phyloP scores from a whole-genome alignment of 2,797 vertebrate species.

The Alauda arvensis region DNA sequence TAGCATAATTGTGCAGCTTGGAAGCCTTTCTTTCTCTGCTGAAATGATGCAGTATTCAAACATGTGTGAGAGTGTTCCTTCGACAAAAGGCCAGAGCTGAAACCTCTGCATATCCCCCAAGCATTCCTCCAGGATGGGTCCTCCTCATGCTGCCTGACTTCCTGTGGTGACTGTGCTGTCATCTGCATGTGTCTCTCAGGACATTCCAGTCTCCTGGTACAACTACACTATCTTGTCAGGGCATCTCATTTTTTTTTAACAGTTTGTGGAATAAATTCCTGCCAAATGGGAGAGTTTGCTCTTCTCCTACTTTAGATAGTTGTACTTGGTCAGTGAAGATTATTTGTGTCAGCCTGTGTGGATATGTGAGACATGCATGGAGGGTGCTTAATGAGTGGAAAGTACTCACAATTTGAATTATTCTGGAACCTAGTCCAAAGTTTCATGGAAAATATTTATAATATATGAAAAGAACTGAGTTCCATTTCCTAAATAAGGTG shows the following conservation, averaged over 20 bases:
- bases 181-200: neutral
- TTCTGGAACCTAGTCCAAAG: neutral
- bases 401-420: neutral
- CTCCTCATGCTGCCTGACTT: neutral
- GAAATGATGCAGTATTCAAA: constrained; percentile 41
- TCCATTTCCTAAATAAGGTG: neutral
- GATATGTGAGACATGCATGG: no score
- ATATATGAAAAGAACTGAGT: neutral
- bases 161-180: rapidly evolving
- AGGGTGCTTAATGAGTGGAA: neutral
- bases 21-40: constrained; percentile 36
- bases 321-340: neutral
- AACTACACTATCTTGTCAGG: neutral
- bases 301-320: neutral
- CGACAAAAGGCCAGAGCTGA: neutral
- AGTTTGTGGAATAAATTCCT: neutral
- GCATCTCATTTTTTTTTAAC: neutral
- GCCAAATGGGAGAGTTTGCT: neutral
- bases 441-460: neutral
- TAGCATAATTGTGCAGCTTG: constrained; percentile 53
- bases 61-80: constrained; percentile 32
- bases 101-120: neutral
- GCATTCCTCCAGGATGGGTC: neutral
- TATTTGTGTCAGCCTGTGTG: neutral
- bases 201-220: neutral